Evolutionary conservation across 1,140 invertebrate genomes (phyloP), one percentile per base, ranked within the genome.

Genomic region (Delia radicum): DNA sequence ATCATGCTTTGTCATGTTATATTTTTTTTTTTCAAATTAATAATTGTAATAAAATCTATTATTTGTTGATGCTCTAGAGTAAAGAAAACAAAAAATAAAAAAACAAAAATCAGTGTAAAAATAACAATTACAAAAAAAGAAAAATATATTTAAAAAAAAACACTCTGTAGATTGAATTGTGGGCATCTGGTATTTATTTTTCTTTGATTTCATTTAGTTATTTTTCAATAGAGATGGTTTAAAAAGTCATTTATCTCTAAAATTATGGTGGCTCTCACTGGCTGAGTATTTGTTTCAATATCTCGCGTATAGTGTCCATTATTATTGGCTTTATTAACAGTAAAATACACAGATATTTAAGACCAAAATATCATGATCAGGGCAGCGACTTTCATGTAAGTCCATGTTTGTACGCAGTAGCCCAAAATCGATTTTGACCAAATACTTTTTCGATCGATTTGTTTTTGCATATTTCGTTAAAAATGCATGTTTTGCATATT

Each of bases 281-380:
- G 5, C 21, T 21, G n/a, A 21, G 48, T 21, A 4, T 21, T 55
- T 18, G n/a, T 21, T 2, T 42, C n/a, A n/a, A n/a, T n/a, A n/a
- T 13, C 12, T 42, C 3, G 37, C n/a, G 7, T 10, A 3, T 42
- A 15, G 10, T 42, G 37, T 55, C 48, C 48, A 55, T 55, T 55
- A 55, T 55, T 55, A 55, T 55, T 55, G 48, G 48, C 48, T 55
- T 55, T 55, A 55, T 55, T 55, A 55, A 55, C n/a, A 18, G 48
- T 18, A 55, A 55, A 55, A 3, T 5, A 42, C 3, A 42, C 31
- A 33, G 31, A 33, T 10, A 33, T 33, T n/a, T n/a, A n/a, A 33
- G 10, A 33, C 4, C 31, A 5, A 21, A 4, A 55, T 55, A 55
- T 55, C 8, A 55, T 5, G 48, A 18, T 21, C 21, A 55, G 0